Conservation (phyloP, 2,113 vertebrate genomes). For the Aviceda subcristata region DNA sequence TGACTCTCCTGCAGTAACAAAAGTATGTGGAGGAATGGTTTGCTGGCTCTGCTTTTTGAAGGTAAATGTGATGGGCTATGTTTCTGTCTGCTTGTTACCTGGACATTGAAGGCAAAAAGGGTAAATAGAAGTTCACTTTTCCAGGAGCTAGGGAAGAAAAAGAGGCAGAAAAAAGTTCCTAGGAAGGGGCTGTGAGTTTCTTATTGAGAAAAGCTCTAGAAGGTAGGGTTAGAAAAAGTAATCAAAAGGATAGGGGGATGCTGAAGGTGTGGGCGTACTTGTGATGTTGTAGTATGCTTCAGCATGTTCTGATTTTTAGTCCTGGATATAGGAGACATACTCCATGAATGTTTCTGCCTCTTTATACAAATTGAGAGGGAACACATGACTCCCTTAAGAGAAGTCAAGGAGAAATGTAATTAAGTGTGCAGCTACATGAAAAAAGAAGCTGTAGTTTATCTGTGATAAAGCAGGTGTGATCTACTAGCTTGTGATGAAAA, state of each 20-base stretch:
- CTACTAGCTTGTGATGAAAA: background rate
- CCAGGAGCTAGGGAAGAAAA: background rate
- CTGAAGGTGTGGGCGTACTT: background rate
- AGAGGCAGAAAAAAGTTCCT: background rate
- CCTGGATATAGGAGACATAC: rapidly evolving
- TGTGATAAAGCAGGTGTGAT: background rate
- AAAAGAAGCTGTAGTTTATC: background rate
- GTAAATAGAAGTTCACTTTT: background rate
- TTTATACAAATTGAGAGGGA: background rate
- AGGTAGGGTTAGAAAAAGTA: background rate
- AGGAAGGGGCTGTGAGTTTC: background rate
- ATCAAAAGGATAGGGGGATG: background rate
- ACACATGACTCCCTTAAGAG: background rate
- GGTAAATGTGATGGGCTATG: rapidly evolving
- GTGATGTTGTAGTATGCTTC: background rate
- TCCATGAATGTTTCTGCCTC: rapidly evolving
- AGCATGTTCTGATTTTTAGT: background rate
- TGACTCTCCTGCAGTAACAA: rapidly evolving
- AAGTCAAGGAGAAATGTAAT: background rate
- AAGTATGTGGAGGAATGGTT: background rate
- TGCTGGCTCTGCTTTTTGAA: background rate
- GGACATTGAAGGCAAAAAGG: rapidly evolving
- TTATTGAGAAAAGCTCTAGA: background rate
- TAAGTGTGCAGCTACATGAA: background rate
- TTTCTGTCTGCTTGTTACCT: background rate